Base-by-base conservation (phyloP, 2,797 vertebrate genomes). In the Falco naumanni region DNA sequence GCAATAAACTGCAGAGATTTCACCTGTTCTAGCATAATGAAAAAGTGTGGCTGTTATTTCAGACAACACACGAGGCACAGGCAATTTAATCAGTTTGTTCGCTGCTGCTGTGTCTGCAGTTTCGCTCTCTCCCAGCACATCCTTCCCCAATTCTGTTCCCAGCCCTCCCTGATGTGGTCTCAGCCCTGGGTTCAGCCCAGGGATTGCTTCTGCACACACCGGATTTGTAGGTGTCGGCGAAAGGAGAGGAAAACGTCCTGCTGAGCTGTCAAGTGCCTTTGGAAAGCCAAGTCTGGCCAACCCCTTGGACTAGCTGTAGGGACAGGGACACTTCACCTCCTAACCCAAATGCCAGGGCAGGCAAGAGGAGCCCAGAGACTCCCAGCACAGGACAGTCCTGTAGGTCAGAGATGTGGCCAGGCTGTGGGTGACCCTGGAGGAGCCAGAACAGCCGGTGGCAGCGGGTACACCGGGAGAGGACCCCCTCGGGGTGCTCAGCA, bases 401-500 rank as follows among this genome's bases (percentile, higher is more conserved):
- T 39, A 39, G 16, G 25, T 39, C 43, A 71, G 24, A 56, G 28
- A 13, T 8, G 14, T 37, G 63, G 22, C 8, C 50, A 41, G 80
- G 29, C 41, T 84, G 41, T 1, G 4, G 51, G 41, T 11, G 25
- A 43, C 19, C 11, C 26, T 34, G 29, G 17, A 33, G 47, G 26
- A 78, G 33, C 22, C 59, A 76, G 47, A 53, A 34, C 65, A 92
- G 48, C 45, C 0, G 3, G 31, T 39, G 29, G 33, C 29, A 83
- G 34, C 0, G 16, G 12, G 51, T 74, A 33, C 75, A 74, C 3
- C 1, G 5, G 29, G 41, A 87, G 13, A 8, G 29, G 16, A 74
- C 1, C 0, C 31, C 9, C 19, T 43, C 2, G 4, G 48, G 45
- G 7, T 78, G 53, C 25, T 69, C 3, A 1, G 8, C 19, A 51